A percentile compares a stretch with the other conserved stretches of the same genome.
These are phyloP conservation scores for Petrolisthes cinctipes DNA, from an alignment of 2,888 invertebrate species.

Conservation along the genomic window DNA sequence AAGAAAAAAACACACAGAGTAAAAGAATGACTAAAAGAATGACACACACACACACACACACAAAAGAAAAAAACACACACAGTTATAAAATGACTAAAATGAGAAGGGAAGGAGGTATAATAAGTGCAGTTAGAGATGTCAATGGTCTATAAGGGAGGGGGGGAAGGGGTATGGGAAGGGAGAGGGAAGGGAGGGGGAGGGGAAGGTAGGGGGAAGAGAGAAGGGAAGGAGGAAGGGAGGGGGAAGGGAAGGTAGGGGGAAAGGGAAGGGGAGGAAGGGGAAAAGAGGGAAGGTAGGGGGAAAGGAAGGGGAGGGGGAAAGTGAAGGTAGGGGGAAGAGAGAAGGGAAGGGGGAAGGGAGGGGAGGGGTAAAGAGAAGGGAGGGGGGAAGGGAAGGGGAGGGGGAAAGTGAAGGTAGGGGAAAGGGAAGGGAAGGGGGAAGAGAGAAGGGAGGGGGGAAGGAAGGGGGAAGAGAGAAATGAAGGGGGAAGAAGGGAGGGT, in stretches of 20 bases:
- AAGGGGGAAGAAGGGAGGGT: neutral
- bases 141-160: too few species aligned
- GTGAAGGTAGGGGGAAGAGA: neutral
- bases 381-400: neutral
- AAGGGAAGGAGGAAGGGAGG: neutral
- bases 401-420: neutral
- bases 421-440: neutral
- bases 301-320: neutral
- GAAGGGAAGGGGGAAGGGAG: neutral
- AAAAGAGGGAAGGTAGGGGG: neutral
- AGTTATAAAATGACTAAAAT: too few species aligned
- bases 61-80: too few species aligned
- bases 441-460: neutral
- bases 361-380: neutral
- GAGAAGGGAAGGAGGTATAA: too few species aligned
- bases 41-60: too few species aligned
- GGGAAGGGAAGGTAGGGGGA: neutral
- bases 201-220: neutral
- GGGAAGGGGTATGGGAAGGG: neutral
- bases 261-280: neutral
- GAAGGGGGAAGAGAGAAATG: neutral
- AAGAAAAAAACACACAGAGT: too few species aligned
- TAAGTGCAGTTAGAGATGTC: too few species aligned
- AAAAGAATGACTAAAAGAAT: too few species aligned
- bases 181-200: neutral